Conservation (phyloP, 2,888 invertebrate species). For the Hypsopygia costalis region DNA sequence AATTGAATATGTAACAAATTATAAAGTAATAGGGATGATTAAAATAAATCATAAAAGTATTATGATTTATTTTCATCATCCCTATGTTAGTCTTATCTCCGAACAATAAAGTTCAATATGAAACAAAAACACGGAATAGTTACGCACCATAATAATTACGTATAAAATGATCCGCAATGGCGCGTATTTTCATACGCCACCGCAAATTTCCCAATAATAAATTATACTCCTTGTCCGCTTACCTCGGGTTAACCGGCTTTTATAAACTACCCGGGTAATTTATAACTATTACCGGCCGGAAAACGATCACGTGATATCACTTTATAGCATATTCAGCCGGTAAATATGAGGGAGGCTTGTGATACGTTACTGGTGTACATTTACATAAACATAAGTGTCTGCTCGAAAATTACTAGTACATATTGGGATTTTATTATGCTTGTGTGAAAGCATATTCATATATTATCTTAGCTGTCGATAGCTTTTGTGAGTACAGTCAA, state of each 20-base stretch:
- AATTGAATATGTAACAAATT: no score
- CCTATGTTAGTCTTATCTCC: no score
- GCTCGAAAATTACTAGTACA: slow-evolving; percentile 2
- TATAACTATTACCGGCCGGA: slow-evolving; percentile 81
- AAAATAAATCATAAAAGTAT: no score
- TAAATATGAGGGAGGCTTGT: slow-evolving; percentile 71
- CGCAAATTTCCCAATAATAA: slow-evolving; percentile 75
- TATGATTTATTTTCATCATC: no score
- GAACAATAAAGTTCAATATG: not conserved
- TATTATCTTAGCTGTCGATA: no score
- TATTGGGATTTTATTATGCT: slow-evolving; percentile 10
- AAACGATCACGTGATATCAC: slow-evolving; percentile 54
- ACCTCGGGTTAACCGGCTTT: slow-evolving; percentile 70
- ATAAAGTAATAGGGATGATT: no score
- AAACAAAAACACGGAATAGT: not conserved
- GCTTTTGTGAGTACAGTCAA: no score
- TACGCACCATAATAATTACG: slow-evolving; percentile 15
- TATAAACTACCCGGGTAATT: slow-evolving; percentile 79
- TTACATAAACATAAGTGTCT: slow-evolving; percentile 39
- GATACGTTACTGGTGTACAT: slow-evolving; percentile 45
- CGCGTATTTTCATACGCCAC: slow-evolving; percentile 65
- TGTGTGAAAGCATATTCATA: not conserved
- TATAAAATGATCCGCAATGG: slow-evolving; percentile 50
- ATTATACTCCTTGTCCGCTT: slow-evolving; percentile 79
- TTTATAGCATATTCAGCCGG: slow-evolving; percentile 31